phyloP scores from a whole-genome alignment of 2,888 invertebrate genomes.

The Rhodophaea formosa region DNA sequence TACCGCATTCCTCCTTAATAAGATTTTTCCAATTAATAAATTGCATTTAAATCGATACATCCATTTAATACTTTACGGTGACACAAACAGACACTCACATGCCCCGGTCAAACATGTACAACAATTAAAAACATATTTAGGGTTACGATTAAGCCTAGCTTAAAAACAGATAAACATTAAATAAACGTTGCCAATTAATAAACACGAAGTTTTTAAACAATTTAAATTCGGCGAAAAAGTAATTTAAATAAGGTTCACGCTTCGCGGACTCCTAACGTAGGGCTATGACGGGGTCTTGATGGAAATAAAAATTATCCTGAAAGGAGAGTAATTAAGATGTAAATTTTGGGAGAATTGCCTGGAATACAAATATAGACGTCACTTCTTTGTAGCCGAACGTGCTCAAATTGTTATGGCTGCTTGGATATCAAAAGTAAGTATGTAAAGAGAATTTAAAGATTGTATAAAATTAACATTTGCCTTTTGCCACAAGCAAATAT shows the following conservation, averaged over 20 bases:
- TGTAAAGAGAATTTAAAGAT: neutral
- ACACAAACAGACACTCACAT: no score
- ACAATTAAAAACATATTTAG: no score
- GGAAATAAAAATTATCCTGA: conserved; percentile 32
- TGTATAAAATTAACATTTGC: neutral
- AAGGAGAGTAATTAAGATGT: conserved; percentile 41
- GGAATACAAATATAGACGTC: conserved; percentile 27
- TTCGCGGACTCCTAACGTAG: conserved; percentile 33
- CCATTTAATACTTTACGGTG: no score
- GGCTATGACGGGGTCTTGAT: conserved; percentile 20
- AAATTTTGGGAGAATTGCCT: conserved; percentile 32
- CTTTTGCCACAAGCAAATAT: neutral
- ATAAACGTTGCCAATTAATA: conserved; percentile 39
- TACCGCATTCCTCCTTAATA: no score
- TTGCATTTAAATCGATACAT: no score
- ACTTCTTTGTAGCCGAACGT: conserved; percentile 1
- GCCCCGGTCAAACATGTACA: no score
- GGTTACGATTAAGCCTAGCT: no score
- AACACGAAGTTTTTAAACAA: conserved; percentile 33
- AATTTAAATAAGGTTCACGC: conserved; percentile 46
- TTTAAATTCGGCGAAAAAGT: conserved; percentile 39
- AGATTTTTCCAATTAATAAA: no score
- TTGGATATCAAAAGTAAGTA: neutral
- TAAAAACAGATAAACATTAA: conserved; percentile 28
- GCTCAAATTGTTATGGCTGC: conserved; percentile 17